These are phyloP conservation scores for Campaea margaritaria DNA, from an alignment of 2,888 invertebrate species.

Conservation along the genomic window DNA sequence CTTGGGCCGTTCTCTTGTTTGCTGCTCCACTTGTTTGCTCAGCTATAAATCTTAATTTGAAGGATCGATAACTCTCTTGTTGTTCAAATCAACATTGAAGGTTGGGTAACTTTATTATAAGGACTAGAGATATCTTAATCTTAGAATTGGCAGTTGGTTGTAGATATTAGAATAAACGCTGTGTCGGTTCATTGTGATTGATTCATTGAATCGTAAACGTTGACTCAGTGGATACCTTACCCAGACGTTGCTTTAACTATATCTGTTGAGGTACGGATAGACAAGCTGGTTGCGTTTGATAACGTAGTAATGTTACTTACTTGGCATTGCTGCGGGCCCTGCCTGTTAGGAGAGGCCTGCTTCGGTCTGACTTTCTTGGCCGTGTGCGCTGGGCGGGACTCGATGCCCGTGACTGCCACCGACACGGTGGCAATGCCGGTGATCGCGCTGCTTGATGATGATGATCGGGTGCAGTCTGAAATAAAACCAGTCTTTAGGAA, in stretches of 20 bases:
- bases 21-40: constrained; percentile 39
- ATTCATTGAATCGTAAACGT: constrained; percentile 24
- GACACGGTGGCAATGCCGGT: constrained; percentile 74
- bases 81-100: constrained; percentile 32
- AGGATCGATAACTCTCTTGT: constrained; percentile 34
- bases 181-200: constrained; percentile 15
- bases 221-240: constrained; percentile 16
- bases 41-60: constrained; percentile 40
- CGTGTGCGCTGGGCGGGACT: constrained; percentile 61
- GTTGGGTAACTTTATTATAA: constrained; percentile 28
- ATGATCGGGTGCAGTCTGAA: constrained; percentile 70
- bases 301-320: constrained; percentile 76
- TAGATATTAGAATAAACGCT: constrained; percentile 14
- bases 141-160: constrained; percentile 15
- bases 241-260: constrained; percentile 13
- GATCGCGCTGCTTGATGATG: constrained; percentile 63
- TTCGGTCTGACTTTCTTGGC: constrained; percentile 89
- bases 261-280: background rate
- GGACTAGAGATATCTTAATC: constrained; percentile 21
- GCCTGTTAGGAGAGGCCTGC: constrained; percentile 94
- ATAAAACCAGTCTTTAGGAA: constrained; percentile 33
- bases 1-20: constrained; percentile 36
- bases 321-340: constrained; percentile 97
- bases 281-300: too few relatives aligned
- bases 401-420: constrained; percentile 75